Evolutionary conservation across 2,113 vertebrate species (phyloP), one percentile per base, ranked within the genome.

Genomic region (Callorhinus ursinus): DNA sequence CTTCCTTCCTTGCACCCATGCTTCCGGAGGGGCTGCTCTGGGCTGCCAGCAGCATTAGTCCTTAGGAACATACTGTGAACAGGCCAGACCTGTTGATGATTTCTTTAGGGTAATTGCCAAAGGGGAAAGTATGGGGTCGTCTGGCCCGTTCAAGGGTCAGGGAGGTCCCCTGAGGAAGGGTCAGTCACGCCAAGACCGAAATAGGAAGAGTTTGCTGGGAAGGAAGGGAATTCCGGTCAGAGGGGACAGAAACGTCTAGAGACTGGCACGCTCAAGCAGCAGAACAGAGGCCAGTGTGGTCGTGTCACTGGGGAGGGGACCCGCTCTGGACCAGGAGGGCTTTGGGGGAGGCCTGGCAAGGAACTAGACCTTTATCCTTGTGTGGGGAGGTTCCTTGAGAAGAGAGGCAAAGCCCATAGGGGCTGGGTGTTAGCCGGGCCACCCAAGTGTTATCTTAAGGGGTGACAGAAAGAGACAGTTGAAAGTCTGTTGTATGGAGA

Each of bases 41-140:
- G 71, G 26, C 36, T 26, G 4, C 24, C 0, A 2, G 24, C 77
- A 24, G 0, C 33, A 0, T 7, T 36, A 4, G 79, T 31, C 4
- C 0, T 0, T 21, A 28, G 19, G 15, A 24, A 11, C 1, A 0
- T 13, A 6, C 49, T 28, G 1, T 49, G 87, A 26, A 12, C 53
- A 74, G 87, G 49, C 74, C 24, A 49, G 39, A 2, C 4, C 0
- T 6, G 0, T 8, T 8, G 39, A 7, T 8, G 39, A 7, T 61
- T 12, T 15, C 74, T 46, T 14, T 71, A 22, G 55, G 21, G 12
- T 12, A 5, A 18, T 49, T 9, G 16, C 61, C 16, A 0, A 15
- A 26, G 82, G 90, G 49, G 24, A 46, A 2, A 36, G 19, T 28
- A 18, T 0, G 4, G 57, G 57, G 19, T 3, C 7, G 3, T 31